Base-by-base conservation (phyloP, 2,888 invertebrate genomes). In the Oxyscelio sp. region DNA sequence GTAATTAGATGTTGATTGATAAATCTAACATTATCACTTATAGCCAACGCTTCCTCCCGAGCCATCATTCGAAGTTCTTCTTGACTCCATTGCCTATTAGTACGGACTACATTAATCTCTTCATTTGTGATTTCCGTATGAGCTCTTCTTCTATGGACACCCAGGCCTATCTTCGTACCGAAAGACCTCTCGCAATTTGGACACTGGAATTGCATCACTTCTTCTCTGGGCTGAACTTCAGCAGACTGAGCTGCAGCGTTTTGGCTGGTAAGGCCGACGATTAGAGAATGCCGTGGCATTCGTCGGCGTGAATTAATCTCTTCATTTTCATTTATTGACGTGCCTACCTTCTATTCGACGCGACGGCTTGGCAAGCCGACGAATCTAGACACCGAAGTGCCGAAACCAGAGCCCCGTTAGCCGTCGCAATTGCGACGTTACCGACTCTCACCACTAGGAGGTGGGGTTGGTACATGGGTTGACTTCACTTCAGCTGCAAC, bases 1-100 rank as follows among this genome's bases (percentile, higher is more conserved):
- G 21, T 0, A 1, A 59, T 8, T 4, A 73, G 52, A 19, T 63
- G 19, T n/a, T 66, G 8, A 21, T 77, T 65, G 8, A 75, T 45
- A n/a, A 74, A 74, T 8, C 54, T 6, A 0, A n/a, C 63, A 11
- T 40, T 27, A 11, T 21, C 8, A 1, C n/a, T 0, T 0, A 38
- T 19, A 0, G 19, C 77, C 3, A 15, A n/a, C 0, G 81, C 85
- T 40, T 83, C 73, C 2, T 31, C 38, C 2, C 50, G 0, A 2
- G 85, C 85, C 13, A 77, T 13, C 6, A 83, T 31, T 13, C 77
- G 22, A 8, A 73, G 1, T 19, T 85, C 85, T 48, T 85, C 83
- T 0, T 8, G n/a, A 1, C 22, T 11, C 80, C 78, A 85, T 15
- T 19, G 22, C 17, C 21, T 17, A 9, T 63, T 75, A 0, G 19